Evolutionary conservation across 2,113 vertebrate species (phyloP), one percentile per base, ranked within the genome.

Genomic region (Salvelinus sp.): DNA sequence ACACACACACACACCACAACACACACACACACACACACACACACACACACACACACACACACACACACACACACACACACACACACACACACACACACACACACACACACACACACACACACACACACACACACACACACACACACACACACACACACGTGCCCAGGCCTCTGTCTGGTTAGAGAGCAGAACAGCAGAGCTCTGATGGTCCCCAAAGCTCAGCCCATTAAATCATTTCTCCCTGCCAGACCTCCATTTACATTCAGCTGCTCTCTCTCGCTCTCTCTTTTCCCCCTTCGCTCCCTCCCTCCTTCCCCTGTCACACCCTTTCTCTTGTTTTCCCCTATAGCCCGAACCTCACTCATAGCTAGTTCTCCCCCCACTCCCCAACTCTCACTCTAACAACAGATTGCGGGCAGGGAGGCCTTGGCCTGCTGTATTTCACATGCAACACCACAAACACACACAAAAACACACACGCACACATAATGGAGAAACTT

Each of bases 41-140:
- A 25, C 22, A 65, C 25, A 65, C 63, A 65, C 22, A 65, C 63
- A 65, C 63, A 25, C 63, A 65, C 63, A 65, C 22, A 27, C 63
- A 65, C 63, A 65, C 63, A 25, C 63, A 65, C 63, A 25, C 63
- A 65, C 63, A 25, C 22, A 65, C 63, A 65, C 63, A 65, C 63
- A 65, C 63, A 65, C 63, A 65, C 63, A 65, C 63, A 65, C 63
- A 65, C 63, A 65, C 63, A 65, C 63, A 65, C 63, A 65, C n/a
- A 65, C 63, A 65, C 13, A 44, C 48, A 75, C 68, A 57, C 50
- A 69, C 69, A 18, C 47, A 60, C 30, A 54, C 33, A 23, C 25
- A 77, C 57, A 73, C 47, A 82, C 63, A 65, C 23, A 2, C 63
- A 12, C 5, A 25, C 63, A 65, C 63, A 28, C 63, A 65, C 70